Conservation (phyloP, 2,888 invertebrate genomes). For the Drosophila testacea region DNA sequence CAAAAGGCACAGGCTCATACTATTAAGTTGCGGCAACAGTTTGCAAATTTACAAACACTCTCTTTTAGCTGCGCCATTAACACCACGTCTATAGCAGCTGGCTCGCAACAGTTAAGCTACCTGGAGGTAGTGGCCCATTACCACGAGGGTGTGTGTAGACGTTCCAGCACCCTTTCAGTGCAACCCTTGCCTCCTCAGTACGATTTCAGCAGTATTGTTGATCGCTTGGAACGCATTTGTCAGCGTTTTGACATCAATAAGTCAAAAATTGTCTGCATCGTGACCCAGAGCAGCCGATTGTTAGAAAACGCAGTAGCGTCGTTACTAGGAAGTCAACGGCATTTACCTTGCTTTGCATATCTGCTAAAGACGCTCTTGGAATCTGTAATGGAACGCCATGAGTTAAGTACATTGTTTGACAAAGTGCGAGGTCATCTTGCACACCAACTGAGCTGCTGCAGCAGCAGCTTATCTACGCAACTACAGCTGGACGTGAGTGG, state of each 20-base stretch:
- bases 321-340: slow-evolving; percentile 45
- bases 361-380: slow-evolving; percentile 36
- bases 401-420: slow-evolving; percentile 34
- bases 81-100: neutral
- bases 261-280: slow-evolving; percentile 51
- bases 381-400: slow-evolving; percentile 33
- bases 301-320: slow-evolving; percentile 39
- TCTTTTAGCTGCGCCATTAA: slow-evolving; percentile 53
- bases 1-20: slow-evolving; percentile 35
- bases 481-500: slow-evolving; percentile 18
- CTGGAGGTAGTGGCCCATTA: slow-evolving; percentile 53
- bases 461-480: neutral
- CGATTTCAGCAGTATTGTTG: slow-evolving; percentile 41
- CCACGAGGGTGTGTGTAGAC: slow-evolving; percentile 36
- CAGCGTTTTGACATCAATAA: slow-evolving; percentile 54
- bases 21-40: slow-evolving; percentile 26
- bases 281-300: slow-evolving; percentile 31
- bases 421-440: slow-evolving; percentile 36
- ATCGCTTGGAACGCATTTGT: slow-evolving; percentile 45
- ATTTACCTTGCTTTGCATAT: slow-evolving; percentile 55
- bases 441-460: slow-evolving; percentile 4
- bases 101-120: slow-evolving; percentile 15
- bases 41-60: slow-evolving; percentile 22
- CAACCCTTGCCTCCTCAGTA: slow-evolving; percentile 36
- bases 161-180: slow-evolving; percentile 34